Evolutionary conservation across 2,888 invertebrate species (phyloP).

Genomic region (Synanthedon vespiformis): DNA sequence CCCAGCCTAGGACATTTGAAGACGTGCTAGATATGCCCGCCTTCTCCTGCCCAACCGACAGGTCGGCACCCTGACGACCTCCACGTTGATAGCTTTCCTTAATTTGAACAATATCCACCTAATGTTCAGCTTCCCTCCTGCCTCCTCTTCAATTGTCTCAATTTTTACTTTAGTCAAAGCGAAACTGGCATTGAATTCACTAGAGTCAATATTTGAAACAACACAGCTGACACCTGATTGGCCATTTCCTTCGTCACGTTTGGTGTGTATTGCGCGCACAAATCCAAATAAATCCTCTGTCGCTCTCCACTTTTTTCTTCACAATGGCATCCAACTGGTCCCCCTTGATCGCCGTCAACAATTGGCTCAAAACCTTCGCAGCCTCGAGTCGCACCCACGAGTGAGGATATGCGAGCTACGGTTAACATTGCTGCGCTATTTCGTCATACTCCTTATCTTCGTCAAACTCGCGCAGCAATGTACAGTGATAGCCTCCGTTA

Average conservation of each 20-base stretch:
- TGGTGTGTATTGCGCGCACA: constrained; percentile 80
- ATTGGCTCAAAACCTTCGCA: constrained; percentile 79
- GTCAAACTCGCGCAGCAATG: too few species aligned
- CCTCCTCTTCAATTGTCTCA: constrained; percentile 33
- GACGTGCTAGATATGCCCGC: too few species aligned
- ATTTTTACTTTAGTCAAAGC: constrained; percentile 26
- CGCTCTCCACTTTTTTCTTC: constrained; percentile 34
- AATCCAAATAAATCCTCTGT: constrained; percentile 76
- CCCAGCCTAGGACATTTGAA: too few species aligned
- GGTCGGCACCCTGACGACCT: constrained; percentile 79
- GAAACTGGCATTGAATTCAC: constrained; percentile 36
- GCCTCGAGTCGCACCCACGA: constrained; percentile 87
- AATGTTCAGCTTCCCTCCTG: constrained; percentile 72
- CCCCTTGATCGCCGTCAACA: constrained; percentile 75
- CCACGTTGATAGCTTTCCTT: constrained; percentile 80
- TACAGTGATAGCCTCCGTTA: too few species aligned
- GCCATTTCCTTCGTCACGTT: constrained; percentile 78
- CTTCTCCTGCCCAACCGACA: too few species aligned
- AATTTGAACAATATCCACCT: constrained; percentile 82
- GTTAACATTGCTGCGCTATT: too few species aligned
- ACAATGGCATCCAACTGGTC: constrained; percentile 69
- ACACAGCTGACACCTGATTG: constrained; percentile 73
- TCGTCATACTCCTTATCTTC: too few species aligned
- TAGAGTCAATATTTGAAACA: constrained; percentile 68
- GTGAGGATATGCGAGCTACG: constrained; percentile 83